phyloP scores from a whole-genome alignment of 2,797 vertebrate species.

The Micropoecilia bifurca region DNA sequence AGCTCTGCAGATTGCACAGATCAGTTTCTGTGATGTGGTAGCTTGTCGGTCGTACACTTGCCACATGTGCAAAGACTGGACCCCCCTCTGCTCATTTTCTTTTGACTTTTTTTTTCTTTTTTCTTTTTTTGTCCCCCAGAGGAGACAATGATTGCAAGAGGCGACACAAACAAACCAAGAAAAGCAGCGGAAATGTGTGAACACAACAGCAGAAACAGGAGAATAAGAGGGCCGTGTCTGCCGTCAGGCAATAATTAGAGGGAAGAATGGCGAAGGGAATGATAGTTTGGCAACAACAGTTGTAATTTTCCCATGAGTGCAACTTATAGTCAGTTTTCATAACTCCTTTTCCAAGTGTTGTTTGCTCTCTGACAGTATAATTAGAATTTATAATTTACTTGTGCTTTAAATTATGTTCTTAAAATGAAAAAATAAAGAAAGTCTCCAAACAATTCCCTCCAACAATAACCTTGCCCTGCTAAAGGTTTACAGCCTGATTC shows the following conservation, averaged over 20 bases:
- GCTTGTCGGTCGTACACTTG: constrained; percentile 27
- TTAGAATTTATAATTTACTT: constrained; percentile 9
- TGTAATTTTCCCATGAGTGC: constrained; percentile 50
- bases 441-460: not conserved
- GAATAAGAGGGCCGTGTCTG: constrained; percentile 46
- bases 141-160: constrained; percentile 35
- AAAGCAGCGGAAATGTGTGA: constrained; percentile 50
- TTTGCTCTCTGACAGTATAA: constrained; percentile 26
- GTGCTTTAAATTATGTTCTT: constrained; percentile 2
- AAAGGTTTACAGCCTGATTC: constrained; percentile 27
- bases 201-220: constrained; percentile 20
- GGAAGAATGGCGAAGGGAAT: constrained; percentile 38
- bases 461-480: not conserved
- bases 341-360: constrained; percentile 26
- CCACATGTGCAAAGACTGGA: constrained; percentile 23
- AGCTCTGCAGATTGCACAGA: constrained; percentile 40
- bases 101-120: not conserved
- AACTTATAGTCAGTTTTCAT: constrained; percentile 19
- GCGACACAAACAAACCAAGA: constrained; percentile 17
- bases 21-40: constrained; percentile 37
- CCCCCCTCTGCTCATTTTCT: no score
- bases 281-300: constrained; percentile 29
- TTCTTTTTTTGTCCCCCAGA: not conserved
- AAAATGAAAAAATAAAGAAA: constrained; percentile 4
- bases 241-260: constrained; percentile 63